Percentiles rank a stretch among this genome's conserved stretches.
Conservation (phyloP, 2,888 invertebrate species). For the Sinopyrophorus schimmeli region DNA sequence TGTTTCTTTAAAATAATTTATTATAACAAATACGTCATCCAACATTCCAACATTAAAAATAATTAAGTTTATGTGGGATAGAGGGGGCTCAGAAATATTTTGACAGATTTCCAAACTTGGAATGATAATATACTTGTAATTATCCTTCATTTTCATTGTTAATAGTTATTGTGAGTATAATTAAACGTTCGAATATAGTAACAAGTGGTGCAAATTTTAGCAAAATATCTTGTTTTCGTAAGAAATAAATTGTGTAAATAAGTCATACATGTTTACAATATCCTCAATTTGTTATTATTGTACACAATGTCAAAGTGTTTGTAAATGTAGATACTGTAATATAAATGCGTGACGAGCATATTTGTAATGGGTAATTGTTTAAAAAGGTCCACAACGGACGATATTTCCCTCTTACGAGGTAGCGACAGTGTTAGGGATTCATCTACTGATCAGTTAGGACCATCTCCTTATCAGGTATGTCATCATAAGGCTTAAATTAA, state of each 20-base stretch:
- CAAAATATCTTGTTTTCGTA: no score
- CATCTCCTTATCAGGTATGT: slow-evolving; percentile 61
- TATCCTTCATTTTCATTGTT: slow-evolving; percentile 35
- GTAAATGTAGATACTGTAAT: slow-evolving; percentile 34
- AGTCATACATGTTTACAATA: slow-evolving; percentile 20
- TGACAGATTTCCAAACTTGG: slow-evolving; percentile 15
- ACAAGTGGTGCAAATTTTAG: no score
- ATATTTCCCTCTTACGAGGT: slow-evolving; percentile 65
- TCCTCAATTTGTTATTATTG: slow-evolving; percentile 19
- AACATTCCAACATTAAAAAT: no score
- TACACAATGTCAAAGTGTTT: slow-evolving; percentile 18
- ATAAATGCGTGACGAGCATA: slow-evolving; percentile 48
- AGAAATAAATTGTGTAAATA: slow-evolving; percentile 6
- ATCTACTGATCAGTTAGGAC: slow-evolving; percentile 63
- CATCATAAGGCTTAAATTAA: no score
- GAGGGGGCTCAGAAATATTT: no score
- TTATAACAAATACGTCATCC: no score
- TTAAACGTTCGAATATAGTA: no score
- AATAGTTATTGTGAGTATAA: slow-evolving; percentile 35
- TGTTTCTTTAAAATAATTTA: no score
- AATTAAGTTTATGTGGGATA: no score
- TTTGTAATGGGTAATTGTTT: slow-evolving; percentile 71
- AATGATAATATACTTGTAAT: slow-evolving; percentile 9
- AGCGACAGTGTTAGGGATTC: slow-evolving; percentile 62
- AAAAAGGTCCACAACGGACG: slow-evolving; percentile 67